phyloP scores from a whole-genome alignment of 2,797 vertebrate genomes.

The Myotis daubentonii region DNA sequence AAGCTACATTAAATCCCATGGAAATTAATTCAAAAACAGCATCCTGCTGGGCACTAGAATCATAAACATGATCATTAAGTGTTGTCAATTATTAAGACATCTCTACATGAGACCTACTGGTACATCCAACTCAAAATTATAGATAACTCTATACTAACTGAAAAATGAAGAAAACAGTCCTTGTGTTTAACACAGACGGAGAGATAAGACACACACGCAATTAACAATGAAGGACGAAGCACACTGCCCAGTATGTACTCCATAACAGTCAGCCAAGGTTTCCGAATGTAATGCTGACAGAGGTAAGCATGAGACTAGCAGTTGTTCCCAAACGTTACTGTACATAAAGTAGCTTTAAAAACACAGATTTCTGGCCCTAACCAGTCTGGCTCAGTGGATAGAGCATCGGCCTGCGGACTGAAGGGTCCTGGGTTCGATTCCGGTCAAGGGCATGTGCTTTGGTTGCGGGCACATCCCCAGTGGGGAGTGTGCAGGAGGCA shows the following conservation, averaged over 20 bases:
- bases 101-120: neutral
- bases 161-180: neutral
- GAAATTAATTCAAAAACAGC: constrained; percentile 96
- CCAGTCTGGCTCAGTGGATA: no score
- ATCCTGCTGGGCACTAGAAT: constrained; percentile 95
- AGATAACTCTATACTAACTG: neutral
- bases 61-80: constrained; percentile 62
- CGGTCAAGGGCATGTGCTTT: no score
- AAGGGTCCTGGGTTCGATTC: no score
- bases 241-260: neutral
- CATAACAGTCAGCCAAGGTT: neutral
- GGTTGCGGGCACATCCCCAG: no score
- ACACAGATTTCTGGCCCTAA: neutral
- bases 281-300: no score
- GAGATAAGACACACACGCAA: neutral
- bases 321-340: neutral
- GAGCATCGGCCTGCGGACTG: no score
- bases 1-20: constrained; percentile 96
- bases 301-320: neutral
- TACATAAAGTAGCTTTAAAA: neutral
- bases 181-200: neutral
- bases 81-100: neutral
- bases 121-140: neutral
- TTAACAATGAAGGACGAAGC: neutral
- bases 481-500: no score